Percentiles rank a stretch among this genome's conserved stretches.
phyloP scores from a whole-genome alignment of 1,140 invertebrate genomes.

The Euglossa dilemma region DNA sequence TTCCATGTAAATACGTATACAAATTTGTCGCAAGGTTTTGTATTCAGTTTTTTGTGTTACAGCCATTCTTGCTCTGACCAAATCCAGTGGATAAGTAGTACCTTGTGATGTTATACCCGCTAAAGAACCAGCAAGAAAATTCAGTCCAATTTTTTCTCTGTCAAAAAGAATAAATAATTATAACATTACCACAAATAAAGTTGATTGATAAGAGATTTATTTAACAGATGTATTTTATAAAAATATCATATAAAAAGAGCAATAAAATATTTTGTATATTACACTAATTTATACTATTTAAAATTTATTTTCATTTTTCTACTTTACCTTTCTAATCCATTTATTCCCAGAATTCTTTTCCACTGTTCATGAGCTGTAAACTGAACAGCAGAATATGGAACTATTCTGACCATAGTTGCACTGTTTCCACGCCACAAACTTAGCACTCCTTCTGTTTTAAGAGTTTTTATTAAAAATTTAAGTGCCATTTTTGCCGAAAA shows the following conservation, averaged over 20 bases:
- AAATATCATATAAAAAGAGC: background rate
- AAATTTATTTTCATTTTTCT: background rate
- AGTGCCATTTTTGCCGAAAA: conserved; percentile 92
- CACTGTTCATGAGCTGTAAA: conserved; percentile 98
- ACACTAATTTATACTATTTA: background rate
- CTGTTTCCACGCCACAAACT: conserved; percentile 98
- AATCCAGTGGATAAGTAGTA: conserved; percentile 97
- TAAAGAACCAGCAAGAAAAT: conserved; percentile 95
- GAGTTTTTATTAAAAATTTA: conserved; percentile 89
- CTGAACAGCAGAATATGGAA: conserved; percentile 98
- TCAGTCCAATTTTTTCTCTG: conserved; percentile 59
- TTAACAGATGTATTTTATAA: background rate
- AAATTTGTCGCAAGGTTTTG: conserved; percentile 88
- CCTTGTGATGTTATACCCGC: conserved; percentile 97
- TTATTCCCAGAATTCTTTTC: conserved; percentile 91
- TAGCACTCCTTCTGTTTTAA: conserved; percentile 89
- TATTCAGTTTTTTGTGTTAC: conserved; percentile 92
- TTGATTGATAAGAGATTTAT: background rate
- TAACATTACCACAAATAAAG: background rate
- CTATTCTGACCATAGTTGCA: conserved; percentile 97
- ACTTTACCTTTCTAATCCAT: conserved; percentile 85
- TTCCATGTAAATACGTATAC: conserved; percentile 89
- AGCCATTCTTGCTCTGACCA: conserved; percentile 98
- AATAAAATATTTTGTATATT: background rate
- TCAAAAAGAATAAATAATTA: background rate